phyloP scores from a whole-genome alignment of 2,888 invertebrate genomes.

The Alviniconcha strummeri region DNA sequence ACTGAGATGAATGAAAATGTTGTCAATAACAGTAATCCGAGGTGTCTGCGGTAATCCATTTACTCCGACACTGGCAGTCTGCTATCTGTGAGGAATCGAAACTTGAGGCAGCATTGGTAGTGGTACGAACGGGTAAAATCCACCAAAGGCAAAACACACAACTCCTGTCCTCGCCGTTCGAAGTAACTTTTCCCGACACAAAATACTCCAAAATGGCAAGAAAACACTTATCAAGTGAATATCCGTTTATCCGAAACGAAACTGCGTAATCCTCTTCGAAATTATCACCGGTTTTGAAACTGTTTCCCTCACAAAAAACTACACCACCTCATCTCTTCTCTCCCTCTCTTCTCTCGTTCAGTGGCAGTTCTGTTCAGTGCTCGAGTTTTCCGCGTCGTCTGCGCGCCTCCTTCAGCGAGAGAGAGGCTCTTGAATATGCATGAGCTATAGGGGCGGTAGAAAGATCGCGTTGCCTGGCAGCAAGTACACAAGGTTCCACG shows the following conservation, averaged over 20 bases:
- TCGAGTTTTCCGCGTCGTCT: constrained; percentile 19
- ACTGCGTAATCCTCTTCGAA: too few species aligned
- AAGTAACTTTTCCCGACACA: too few species aligned
- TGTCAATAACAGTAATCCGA: constrained; percentile 8
- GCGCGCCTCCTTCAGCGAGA: not conserved
- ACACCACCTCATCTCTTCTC: not conserved
- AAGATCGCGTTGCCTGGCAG: constrained; percentile 24
- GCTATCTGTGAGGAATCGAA: constrained; percentile 21
- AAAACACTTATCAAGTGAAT: too few species aligned
- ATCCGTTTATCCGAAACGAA: not conserved
- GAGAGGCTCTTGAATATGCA: constrained; percentile 20
- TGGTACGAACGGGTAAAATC: not conserved
- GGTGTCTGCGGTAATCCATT: constrained; percentile 16
- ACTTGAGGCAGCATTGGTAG: constrained; percentile 10
- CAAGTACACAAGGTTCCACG: not conserved
- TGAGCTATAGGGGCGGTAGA: not conserved
- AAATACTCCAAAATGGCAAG: too few species aligned
- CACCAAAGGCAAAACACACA: not conserved
- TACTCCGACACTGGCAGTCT: not conserved
- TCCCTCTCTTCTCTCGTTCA: not conserved
- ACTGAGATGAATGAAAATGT: not conserved
- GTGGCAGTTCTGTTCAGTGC: not conserved
- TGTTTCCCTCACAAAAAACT: not conserved
- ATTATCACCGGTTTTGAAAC: too few species aligned
- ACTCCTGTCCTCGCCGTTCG: not conserved